Percentiles rank a stretch among this genome's conserved stretches.
These are phyloP conservation scores for Parnassius smintheus DNA, from an alignment of 2,888 invertebrate species.

Conservation along the genomic window DNA sequence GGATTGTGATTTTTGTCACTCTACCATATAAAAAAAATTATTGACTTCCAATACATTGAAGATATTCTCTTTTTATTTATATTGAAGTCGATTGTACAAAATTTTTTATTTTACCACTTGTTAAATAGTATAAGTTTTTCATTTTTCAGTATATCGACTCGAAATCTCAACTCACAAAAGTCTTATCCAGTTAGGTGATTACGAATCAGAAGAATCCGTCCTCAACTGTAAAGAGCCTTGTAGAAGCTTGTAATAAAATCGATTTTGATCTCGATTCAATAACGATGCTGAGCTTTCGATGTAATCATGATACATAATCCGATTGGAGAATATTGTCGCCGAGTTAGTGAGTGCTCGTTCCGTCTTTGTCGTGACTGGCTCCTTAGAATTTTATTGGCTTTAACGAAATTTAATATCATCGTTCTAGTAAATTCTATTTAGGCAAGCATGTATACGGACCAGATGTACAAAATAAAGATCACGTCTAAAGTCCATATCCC, in stretches of 20 bases:
- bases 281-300: constrained; percentile 34
- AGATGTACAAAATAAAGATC: too few species aligned
- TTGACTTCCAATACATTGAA: too few species aligned
- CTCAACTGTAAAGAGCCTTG: background rate
- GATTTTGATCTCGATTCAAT: constrained; percentile 41
- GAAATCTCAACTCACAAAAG: background rate
- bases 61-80: too few species aligned
- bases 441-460: too few species aligned
- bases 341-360: constrained; percentile 26
- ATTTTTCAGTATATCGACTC: too few species aligned
- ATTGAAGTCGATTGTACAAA: too few species aligned
- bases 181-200: constrained; percentile 10
- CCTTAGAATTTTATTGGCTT: constrained; percentile 19
- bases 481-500: too few species aligned
- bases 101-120: too few species aligned
- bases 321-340: constrained; percentile 44
- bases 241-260: constrained; percentile 24
- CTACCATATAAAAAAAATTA: too few species aligned
- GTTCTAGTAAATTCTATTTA: background rate
- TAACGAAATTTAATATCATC: background rate
- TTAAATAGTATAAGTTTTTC: too few species aligned
- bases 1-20: too few species aligned
- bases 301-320: constrained; percentile 38
- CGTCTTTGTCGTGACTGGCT: constrained; percentile 12
- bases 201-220: background rate